These are phyloP conservation scores for Caloenas nicobarica DNA, from an alignment of 2,113 vertebrate genomes.

Conservation along the genomic window DNA sequence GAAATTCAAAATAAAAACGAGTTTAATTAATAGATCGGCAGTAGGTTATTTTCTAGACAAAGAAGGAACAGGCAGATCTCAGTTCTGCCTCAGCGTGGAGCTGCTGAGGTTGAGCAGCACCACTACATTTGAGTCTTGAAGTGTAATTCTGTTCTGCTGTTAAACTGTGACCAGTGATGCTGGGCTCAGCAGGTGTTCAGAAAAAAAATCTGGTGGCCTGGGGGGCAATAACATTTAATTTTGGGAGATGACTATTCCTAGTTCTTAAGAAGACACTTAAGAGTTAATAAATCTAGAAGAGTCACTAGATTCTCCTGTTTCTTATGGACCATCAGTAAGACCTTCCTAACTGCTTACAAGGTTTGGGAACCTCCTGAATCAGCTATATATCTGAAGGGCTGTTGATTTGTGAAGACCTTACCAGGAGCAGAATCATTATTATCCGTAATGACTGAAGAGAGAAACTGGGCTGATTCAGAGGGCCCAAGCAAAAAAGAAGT, in stretches of 20 bases:
- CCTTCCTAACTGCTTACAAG: background rate
- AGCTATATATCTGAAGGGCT: background rate
- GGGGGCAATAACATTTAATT: background rate
- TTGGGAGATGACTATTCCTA: background rate
- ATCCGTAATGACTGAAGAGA: background rate
- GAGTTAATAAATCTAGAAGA: background rate
- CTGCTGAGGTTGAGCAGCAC: background rate
- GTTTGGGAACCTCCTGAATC: background rate
- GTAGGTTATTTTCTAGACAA: background rate
- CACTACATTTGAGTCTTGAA: background rate
- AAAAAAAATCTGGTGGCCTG: background rate
- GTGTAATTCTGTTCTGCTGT: background rate
- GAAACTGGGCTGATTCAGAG: background rate
- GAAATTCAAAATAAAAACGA: background rate
- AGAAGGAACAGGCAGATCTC: background rate
- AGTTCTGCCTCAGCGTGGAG: background rate
- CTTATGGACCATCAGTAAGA: background rate
- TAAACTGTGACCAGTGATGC: background rate
- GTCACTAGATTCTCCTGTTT: background rate
- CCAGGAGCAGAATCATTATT: background rate
- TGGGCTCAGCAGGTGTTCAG: background rate
- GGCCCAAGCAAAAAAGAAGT: background rate
- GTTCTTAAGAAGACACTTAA: background rate
- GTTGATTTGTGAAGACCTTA: background rate
- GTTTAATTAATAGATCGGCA: background rate